phyloP scores from a whole-genome alignment of 2,888 invertebrate genomes.

The Drosophila suboccidentalis region DNA sequence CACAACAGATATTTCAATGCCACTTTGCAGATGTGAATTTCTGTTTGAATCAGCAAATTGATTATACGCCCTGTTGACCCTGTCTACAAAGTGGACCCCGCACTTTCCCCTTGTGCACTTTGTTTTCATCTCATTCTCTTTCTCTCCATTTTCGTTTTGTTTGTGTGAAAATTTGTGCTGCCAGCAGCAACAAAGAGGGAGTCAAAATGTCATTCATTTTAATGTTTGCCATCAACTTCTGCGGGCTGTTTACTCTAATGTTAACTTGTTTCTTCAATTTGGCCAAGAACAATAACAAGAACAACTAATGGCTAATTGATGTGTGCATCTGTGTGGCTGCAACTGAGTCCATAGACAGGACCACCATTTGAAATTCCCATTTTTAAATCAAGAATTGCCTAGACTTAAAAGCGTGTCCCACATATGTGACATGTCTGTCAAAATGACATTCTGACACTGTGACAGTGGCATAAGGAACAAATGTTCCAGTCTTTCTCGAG shows the following conservation, averaged over 20 bases:
- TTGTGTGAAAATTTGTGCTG: slow-evolving; percentile 49
- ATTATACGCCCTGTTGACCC: slow-evolving; percentile 14
- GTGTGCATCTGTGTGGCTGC: slow-evolving; percentile 21
- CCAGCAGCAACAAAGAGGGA: slow-evolving; percentile 24
- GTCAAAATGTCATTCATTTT: slow-evolving; percentile 26
- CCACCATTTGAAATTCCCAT: slow-evolving; percentile 3
- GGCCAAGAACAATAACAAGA: neutral
- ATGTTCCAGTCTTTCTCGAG: slow-evolving; percentile 16
- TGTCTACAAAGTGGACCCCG: neutral
- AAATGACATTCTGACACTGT: slow-evolving; percentile 25
- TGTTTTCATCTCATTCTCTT: neutral
- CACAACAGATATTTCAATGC: slow-evolving; percentile 10
- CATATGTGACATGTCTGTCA: slow-evolving; percentile 22
- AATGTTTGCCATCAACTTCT: slow-evolving; percentile 42
- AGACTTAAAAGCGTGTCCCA: slow-evolving; percentile 16
- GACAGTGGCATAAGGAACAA: slow-evolving; percentile 33
- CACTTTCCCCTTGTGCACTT: neutral
- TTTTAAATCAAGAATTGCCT: slow-evolving; percentile 13
- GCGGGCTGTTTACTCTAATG: slow-evolving; percentile 42
- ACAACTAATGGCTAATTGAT: slow-evolving; percentile 37
- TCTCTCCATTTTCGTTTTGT: neutral
- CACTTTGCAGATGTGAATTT: slow-evolving; percentile 7
- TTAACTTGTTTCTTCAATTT: slow-evolving; percentile 25
- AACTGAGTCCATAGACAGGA: neutral
- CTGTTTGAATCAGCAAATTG: slow-evolving; percentile 12